Evolutionary conservation across 2,113 vertebrate species (phyloP), one percentile per base, ranked within the genome.

Genomic region (Colossoma macropomum): DNA sequence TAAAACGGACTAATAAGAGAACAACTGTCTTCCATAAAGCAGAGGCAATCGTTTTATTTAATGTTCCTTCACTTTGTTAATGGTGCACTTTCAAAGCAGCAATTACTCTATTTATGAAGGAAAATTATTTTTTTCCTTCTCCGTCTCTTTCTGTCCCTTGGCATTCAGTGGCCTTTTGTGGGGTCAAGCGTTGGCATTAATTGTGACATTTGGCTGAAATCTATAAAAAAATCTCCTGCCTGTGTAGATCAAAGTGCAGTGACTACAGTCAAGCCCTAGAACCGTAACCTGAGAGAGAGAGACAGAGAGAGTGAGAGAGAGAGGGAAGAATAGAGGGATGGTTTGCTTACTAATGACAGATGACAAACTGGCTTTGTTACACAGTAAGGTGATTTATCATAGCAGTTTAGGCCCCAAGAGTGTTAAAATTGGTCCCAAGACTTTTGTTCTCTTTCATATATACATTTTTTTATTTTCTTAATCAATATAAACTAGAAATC

Each of bases 151-250:
- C 86, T 87, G 56, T 81, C 82, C 79, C 84, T 82, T 85, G 82
- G 72, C 84, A 90, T 79, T 83, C 80, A 71, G 66, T 84, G 84
- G 89, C 86, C 90, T 66, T 69, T 87, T 87, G 87, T 45, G 76
- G 73, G 88, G 87, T 89, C 85, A 85, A 7, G 66, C 71, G 77
- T 77, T 89, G 91, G 89, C 90, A 92, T 93, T 93, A 89, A 92
- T 82, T 70, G n/a, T 89, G 91, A 90, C 90, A 92, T 92, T 93
- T 92, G 80, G 86, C 85, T 72, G 82, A 86, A 87, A 90, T 87
- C 81, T 81, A 72, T 84, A 56, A 59, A 81, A 81, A 74, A 75
- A 85, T 77, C 80, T 86, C 59, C 65, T 81, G 41, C 78, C 8
- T 16, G 73, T 86, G 87, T 92, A 90, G 93, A 89, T 90, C 86